Conservation (phyloP, 2,888 invertebrate genomes). For the Nymphalis polychloros region DNA sequence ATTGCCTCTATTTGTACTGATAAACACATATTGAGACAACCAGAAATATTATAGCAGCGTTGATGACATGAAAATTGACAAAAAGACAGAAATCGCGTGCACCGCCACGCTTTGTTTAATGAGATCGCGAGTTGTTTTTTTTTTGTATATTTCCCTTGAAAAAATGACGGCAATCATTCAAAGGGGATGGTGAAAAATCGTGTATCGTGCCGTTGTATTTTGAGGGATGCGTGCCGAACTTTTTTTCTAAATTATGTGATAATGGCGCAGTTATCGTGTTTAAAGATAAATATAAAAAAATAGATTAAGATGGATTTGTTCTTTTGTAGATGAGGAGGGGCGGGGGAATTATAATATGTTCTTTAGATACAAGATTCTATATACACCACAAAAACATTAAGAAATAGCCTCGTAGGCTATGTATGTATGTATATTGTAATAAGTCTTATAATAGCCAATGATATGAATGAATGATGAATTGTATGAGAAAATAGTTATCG, state of each 20-base stretch:
- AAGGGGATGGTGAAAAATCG: slow-evolving; percentile 56
- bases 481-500: too few species aligned
- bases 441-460: too few species aligned
- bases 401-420: too few species aligned
- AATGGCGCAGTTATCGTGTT: slow-evolving; percentile 24
- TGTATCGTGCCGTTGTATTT: slow-evolving; percentile 38
- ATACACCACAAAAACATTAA: too few species aligned
- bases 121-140: slow-evolving; percentile 51
- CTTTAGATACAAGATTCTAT: too few species aligned
- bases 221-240: slow-evolving; percentile 68
- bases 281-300: not conserved
- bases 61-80: slow-evolving; percentile 47
- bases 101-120: slow-evolving; percentile 48
- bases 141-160: slow-evolving; percentile 41
- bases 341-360: too few species aligned
- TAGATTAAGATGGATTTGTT: not conserved
- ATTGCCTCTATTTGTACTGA: slow-evolving; percentile 32
- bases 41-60: slow-evolving; percentile 24
- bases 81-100: slow-evolving; percentile 48
- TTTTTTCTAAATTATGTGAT: slow-evolving; percentile 44
- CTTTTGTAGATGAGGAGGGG: too few species aligned
- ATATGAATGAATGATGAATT: too few species aligned
- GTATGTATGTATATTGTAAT: too few species aligned
- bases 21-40: slow-evolving; percentile 30
- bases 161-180: slow-evolving; percentile 68